Evolutionary conservation across 2,797 vertebrate species (phyloP).

Genomic region (Megalops cyprinoides): DNA sequence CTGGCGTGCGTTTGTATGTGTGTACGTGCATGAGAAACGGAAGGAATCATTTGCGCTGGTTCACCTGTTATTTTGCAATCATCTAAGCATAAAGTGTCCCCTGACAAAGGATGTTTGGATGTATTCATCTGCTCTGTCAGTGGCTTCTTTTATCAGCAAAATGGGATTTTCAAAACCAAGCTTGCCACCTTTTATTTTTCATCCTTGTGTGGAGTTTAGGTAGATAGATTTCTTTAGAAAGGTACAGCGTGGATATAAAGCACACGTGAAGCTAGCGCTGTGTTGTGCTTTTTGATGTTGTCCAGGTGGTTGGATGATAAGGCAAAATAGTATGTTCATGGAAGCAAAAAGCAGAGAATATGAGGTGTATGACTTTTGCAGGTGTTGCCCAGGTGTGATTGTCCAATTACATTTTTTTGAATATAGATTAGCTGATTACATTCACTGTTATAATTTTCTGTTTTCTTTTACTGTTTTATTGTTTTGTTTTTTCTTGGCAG

Average conservation of each 20-base stretch:
- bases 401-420: conserved; percentile 5
- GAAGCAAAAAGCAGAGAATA: background rate
- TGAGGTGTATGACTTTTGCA: background rate
- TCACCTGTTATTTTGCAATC: background rate
- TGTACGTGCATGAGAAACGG: background rate
- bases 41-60: background rate
- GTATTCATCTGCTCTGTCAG: background rate
- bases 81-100: background rate
- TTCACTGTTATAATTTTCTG: background rate
- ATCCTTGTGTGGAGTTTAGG: background rate
- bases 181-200: background rate
- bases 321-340: background rate
- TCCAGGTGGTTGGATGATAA: background rate
- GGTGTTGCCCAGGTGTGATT: background rate
- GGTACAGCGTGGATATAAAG: background rate
- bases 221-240: background rate
- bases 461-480: background rate
- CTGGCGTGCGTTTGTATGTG: too few relatives aligned
- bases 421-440: background rate
- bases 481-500: background rate
- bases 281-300: background rate
- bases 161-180: background rate
- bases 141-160: background rate
- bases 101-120: background rate
- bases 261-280: background rate